Conservation (phyloP, 1,140 invertebrate species). For the Hyles vespertilio region DNA sequence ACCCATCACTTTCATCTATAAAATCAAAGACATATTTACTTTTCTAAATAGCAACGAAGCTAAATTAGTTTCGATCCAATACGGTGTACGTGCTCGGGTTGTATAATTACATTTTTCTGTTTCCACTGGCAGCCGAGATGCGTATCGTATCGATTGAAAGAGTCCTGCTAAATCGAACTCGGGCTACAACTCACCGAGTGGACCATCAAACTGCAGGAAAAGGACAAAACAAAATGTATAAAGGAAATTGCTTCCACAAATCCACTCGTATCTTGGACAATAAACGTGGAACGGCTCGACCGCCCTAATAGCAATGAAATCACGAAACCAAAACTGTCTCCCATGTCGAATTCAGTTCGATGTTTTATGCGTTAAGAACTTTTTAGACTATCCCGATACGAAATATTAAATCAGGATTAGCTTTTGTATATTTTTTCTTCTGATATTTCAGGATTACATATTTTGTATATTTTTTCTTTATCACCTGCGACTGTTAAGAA, state of each 20-base stretch:
- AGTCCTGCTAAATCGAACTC: conserved; percentile 67
- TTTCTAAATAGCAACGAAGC: conserved; percentile 7
- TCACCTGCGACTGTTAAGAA: too few species aligned
- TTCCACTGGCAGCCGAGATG: conserved; percentile 47
- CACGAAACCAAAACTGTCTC: conserved; percentile 72
- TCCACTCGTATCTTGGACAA: conserved; percentile 74
- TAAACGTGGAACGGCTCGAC: conserved; percentile 67
- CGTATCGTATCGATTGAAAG: conserved; percentile 56
- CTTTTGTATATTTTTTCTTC: too few species aligned
- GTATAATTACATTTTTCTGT: conserved; percentile 59
- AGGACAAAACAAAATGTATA: conserved; percentile 76
- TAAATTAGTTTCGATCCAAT: conserved; percentile 66
- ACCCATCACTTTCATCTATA: too few species aligned
- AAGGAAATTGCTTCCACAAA: conserved; percentile 76
- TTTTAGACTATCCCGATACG: conserved; percentile 30
- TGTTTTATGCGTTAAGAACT: conserved; percentile 43
- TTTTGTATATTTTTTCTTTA: too few species aligned
- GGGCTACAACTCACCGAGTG: conserved; percentile 61
- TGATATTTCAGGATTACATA: too few species aligned
- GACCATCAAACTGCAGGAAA: conserved; percentile 72
- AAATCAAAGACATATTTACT: too few species aligned
- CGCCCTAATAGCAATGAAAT: conserved; percentile 74
- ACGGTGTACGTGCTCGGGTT: conserved; percentile 55
- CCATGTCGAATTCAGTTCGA: conserved; percentile 56
- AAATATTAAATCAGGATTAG: not conserved